Evolutionary conservation across 1,140 invertebrate genomes (phyloP), one percentile per base, ranked within the genome.

Genomic region (Drosophila grimshawi): DNA sequence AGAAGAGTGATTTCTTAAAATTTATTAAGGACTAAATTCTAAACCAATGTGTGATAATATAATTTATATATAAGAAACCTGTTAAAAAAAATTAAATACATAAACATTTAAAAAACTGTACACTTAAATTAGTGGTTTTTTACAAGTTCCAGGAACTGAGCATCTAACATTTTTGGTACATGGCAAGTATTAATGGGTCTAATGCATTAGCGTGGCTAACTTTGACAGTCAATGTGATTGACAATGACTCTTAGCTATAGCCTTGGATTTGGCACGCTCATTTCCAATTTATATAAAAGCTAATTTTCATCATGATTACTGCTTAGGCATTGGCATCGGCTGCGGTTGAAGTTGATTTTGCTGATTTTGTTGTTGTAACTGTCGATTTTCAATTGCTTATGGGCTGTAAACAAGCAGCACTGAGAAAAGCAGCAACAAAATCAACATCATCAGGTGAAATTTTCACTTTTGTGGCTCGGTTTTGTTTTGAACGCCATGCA

Each of bases 251-350:
- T 72, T 69, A 56, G 56, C 48, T 30, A 7, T 57, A 68, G 49
- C 53, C 74, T 78, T 80, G 74, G 52, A 49, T 78, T 75, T 49
- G 51, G 39, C 39, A 65, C 52, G 65, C 73, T 80, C 66, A 78
- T 85, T 85, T 81, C 81, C 65, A 78, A 86, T 85, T 85, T 81
- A 49, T 69, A 81, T 66, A 67, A 81, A 78, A 68, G 66, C 57
- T 53, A 74, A 82, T 81, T 81, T 76, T 70, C 76, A 66, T 81
- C 57, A 62, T 86, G 78, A 78, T 86, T 86, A 55, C 75, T 41
- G 65, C 65, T 59, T 51, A 29, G 33, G 45, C 10, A 4, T 32
- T 19, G 53, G 19, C 19, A n/a, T n/a, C 33, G 56, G 49, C 45
- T 41, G 76, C 46, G 41, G 35, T 27, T 32, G 70, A 35, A 63